Conservation (phyloP, 1,140 invertebrate genomes). For the Bombus breviceps region DNA sequence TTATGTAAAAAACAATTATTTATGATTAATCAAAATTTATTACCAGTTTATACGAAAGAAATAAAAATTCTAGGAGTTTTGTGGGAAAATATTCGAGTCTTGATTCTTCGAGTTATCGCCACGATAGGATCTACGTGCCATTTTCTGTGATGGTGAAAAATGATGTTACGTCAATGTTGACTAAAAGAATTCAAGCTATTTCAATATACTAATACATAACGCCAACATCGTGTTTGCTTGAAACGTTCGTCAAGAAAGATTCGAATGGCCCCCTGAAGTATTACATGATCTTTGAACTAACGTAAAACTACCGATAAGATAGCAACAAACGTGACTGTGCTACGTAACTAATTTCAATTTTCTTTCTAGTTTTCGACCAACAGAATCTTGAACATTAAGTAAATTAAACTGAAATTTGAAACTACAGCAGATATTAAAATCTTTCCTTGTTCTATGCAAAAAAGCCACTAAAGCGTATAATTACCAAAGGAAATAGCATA, state of each 20-base stretch:
- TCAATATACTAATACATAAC: not conserved
- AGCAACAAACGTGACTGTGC: not conserved
- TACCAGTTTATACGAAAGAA: not conserved
- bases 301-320: constrained; percentile 21
- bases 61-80: not conserved
- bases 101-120: not conserved
- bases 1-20: not conserved
- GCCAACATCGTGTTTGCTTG: too few relatives aligned
- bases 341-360: not conserved
- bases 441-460: too few relatives aligned
- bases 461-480: too few relatives aligned
- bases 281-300: constrained; percentile 12
- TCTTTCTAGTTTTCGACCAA: not conserved
- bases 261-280: not conserved
- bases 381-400: too few relatives aligned
- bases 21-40: not conserved
- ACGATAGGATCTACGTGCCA: not conserved
- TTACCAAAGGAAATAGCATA: too few relatives aligned
- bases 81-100: too few relatives aligned
- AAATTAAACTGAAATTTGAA: too few relatives aligned
- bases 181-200: not conserved
- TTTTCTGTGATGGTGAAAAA: not conserved
- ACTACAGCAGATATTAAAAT: too few relatives aligned
- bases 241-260: not conserved
- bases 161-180: not conserved